Conservation (phyloP, 92 coral and sea anemone genomes). For the Phenganax stokvisi region DNA sequence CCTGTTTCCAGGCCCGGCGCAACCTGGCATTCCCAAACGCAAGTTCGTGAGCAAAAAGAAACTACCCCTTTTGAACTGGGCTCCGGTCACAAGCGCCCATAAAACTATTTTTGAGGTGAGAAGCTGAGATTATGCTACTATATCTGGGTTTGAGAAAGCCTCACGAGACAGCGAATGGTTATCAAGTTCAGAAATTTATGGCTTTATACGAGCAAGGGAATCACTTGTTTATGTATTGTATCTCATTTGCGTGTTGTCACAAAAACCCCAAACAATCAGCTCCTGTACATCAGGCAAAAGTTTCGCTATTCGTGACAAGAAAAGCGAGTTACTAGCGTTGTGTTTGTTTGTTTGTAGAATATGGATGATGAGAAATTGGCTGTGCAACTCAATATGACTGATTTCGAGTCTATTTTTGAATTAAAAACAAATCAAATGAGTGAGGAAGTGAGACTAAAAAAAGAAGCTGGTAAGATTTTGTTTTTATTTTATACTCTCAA, state of each 20-base stretch:
- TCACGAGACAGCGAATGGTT: no score
- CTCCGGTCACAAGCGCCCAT: conserved; percentile 54
- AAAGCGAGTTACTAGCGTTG: background rate
- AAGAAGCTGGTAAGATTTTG: conserved; percentile 66
- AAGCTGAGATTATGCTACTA: background rate
- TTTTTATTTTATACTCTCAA: background rate
- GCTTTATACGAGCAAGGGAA: background rate
- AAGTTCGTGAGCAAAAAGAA: conserved; percentile 58
- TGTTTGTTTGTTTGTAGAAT: conserved; percentile 44
- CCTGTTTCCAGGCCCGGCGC: conserved; percentile 41
- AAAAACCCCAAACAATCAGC: no score
- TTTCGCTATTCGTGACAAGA: background rate
- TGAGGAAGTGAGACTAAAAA: conserved; percentile 69
- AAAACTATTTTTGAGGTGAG: conserved; percentile 73
- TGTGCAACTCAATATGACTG: conserved; percentile 62
- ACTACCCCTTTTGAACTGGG: conserved; percentile 95
- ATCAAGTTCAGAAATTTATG: no score
- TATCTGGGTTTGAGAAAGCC: background rate
- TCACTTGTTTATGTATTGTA: background rate
- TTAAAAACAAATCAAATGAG: conserved; percentile 64
- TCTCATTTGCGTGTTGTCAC: no score
- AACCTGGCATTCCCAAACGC: conserved; percentile 46
- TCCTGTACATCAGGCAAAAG: background rate
- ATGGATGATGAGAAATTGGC: conserved; percentile 72
- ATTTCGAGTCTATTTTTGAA: conserved; percentile 81